phyloP scores from a whole-genome alignment of 2,797 vertebrate genomes.

The Adelosebastes latens region DNA sequence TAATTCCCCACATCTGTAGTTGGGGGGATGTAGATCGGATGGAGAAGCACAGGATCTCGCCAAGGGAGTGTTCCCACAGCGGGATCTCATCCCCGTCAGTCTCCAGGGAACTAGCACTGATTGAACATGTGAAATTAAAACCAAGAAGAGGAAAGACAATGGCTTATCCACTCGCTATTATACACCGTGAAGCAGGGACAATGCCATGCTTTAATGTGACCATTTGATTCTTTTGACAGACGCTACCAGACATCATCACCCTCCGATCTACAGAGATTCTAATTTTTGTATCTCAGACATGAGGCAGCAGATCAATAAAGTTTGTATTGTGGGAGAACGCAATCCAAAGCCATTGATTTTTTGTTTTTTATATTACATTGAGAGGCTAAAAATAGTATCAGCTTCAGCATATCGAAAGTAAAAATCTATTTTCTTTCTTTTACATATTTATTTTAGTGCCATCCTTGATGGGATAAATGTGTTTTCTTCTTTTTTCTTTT shows the following conservation, averaged over 20 bases:
- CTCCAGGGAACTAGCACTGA: slow-evolving; percentile 21
- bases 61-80: slow-evolving; percentile 33
- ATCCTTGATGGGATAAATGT: not conserved
- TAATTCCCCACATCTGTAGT: slow-evolving; percentile 70
- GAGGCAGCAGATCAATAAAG: slow-evolving; percentile 33
- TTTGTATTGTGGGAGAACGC: not conserved
- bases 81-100: slow-evolving; percentile 18
- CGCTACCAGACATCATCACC: not conserved
- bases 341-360: slow-evolving; percentile 49
- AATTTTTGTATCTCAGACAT: slow-evolving; percentile 16
- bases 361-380: slow-evolving; percentile 6
- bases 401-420: not conserved
- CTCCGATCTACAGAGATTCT: slow-evolving; percentile 4
- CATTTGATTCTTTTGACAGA: slow-evolving; percentile 27
- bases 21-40: slow-evolving; percentile 23
- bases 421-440: not conserved
- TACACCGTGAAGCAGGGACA: not conserved
- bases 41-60: slow-evolving; percentile 17
- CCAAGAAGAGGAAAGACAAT: slow-evolving; percentile 17
- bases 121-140: slow-evolving; percentile 30
- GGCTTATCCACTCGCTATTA: slow-evolving; percentile 34
- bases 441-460: not conserved
- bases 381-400: slow-evolving; percentile 39
- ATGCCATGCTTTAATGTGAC: slow-evolving; percentile 27
- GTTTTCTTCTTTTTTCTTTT: not conserved